phyloP scores from a whole-genome alignment of 1,140 invertebrate species.

The Drosophila mauritiana region DNA sequence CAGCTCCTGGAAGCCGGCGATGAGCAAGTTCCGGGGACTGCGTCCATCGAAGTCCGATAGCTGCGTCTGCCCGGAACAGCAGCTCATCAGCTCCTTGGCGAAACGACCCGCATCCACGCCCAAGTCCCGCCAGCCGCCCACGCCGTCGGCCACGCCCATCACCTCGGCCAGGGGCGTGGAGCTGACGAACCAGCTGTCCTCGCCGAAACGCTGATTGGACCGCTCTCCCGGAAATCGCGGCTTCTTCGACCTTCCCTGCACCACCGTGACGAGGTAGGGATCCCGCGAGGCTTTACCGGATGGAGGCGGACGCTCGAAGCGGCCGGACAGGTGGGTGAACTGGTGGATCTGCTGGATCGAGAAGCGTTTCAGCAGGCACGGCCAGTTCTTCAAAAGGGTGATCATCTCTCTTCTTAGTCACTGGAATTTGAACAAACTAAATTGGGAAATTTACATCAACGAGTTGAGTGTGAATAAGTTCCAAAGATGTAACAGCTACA shows the following conservation, averaged over 20 bases:
- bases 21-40: slow-evolving; percentile 38
- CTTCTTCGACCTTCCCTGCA: slow-evolving; percentile 50
- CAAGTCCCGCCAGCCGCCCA: slow-evolving; percentile 52
- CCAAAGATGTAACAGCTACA: background rate
- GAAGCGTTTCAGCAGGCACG: background rate
- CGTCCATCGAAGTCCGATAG: slow-evolving; percentile 33
- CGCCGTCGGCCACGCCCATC: slow-evolving; percentile 66
- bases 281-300: slow-evolving; percentile 8
- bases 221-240: background rate
- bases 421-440: slow-evolving; percentile 1
- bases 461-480: background rate
- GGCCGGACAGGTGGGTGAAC: background rate
- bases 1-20: slow-evolving; percentile 39
- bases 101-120: slow-evolving; percentile 63
- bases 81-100: slow-evolving; percentile 57
- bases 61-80: slow-evolving; percentile 26
- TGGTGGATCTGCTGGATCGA: background rate
- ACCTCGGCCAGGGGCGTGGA: slow-evolving; percentile 54
- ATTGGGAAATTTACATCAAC: background rate
- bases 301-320: too few relatives aligned
- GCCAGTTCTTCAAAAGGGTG: background rate
- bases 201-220: slow-evolving; percentile 40
- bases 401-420: background rate
- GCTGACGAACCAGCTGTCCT: slow-evolving; percentile 62
- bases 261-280: slow-evolving; percentile 51